Percentiles rank a stretch among this genome's conserved stretches.
Conservation (phyloP, 2,888 invertebrate species). For the Oligia latruncula region DNA sequence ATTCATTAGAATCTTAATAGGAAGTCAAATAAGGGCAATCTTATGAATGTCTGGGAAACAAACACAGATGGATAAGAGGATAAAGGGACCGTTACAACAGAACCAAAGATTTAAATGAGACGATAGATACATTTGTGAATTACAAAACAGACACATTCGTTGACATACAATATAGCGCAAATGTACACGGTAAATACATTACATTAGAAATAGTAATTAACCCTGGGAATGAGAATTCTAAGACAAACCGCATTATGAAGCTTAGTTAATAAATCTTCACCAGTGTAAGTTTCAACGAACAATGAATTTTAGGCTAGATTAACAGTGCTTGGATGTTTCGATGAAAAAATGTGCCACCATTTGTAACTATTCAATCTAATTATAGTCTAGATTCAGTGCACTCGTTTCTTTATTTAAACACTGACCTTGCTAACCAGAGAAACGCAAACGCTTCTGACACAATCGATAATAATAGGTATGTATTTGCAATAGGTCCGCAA, state of each 20-base stretch:
- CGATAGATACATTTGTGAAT: conserved; percentile 71
- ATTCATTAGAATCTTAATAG: conserved; percentile 59
- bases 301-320: conserved; percentile 36
- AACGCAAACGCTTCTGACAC: conserved; percentile 24
- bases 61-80: conserved; percentile 65
- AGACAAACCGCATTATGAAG: conserved; percentile 49
- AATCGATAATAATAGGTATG: conserved; percentile 45
- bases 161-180: conserved; percentile 61
- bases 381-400: conserved; percentile 32
- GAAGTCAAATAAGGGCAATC: conserved; percentile 50
- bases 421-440: conserved; percentile 43
- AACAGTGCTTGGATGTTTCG: conserved; percentile 14
- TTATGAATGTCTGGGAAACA: conserved; percentile 61
- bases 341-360: conserved; percentile 35
- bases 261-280: conserved; percentile 34
- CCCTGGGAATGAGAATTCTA: conserved; percentile 67
- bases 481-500: conserved; percentile 23
- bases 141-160: conserved; percentile 66
- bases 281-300: conserved; percentile 40
- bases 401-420: conserved; percentile 27
- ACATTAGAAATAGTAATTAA: conserved; percentile 68
- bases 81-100: conserved; percentile 68
- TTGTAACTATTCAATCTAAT: conserved; percentile 29
- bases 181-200: conserved; percentile 62
- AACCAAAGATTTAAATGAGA: conserved; percentile 70